phyloP scores from a whole-genome alignment of 1,140 invertebrate species.

The Centruroides sculpturatus region DNA sequence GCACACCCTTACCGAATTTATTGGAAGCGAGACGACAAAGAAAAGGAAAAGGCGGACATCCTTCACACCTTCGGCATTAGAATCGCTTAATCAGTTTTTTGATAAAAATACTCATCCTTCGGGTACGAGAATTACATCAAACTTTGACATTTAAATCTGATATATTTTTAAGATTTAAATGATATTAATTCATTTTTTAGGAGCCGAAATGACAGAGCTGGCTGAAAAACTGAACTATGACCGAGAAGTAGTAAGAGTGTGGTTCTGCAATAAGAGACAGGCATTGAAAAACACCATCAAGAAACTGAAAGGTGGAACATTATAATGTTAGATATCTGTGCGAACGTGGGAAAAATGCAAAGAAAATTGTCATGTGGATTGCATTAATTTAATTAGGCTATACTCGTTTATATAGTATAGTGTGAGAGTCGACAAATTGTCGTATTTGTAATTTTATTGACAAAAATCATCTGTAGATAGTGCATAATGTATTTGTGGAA shows the following conservation, averaged over 20 bases:
- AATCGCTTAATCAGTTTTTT: constrained; percentile 87
- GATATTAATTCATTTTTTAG: constrained; percentile 39
- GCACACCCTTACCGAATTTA: constrained; percentile 86
- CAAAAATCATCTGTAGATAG: no score
- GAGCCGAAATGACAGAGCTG: constrained; percentile 88
- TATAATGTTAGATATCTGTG: background rate
- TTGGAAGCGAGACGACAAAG: constrained; percentile 88
- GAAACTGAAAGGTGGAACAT: constrained; percentile 26
- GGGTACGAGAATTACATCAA: constrained; percentile 40
- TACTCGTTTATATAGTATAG: no score
- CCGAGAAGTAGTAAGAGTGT: constrained; percentile 93
- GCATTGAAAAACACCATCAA: constrained; percentile 83
- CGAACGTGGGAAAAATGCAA: no score
- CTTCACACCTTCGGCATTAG: constrained; percentile 89
- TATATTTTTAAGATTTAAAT: background rate
- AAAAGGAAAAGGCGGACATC: constrained; percentile 90
- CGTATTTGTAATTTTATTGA: no score
- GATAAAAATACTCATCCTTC: constrained; percentile 95
- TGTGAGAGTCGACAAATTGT: no score
- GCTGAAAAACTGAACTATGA: constrained; percentile 92
- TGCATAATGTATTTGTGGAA: no score
- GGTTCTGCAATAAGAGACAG: constrained; percentile 98
- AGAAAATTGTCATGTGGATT: no score
- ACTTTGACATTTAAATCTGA: background rate
- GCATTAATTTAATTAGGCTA: no score